Conservation (phyloP, 2,888 invertebrate genomes). For the Empis stercorea region DNA sequence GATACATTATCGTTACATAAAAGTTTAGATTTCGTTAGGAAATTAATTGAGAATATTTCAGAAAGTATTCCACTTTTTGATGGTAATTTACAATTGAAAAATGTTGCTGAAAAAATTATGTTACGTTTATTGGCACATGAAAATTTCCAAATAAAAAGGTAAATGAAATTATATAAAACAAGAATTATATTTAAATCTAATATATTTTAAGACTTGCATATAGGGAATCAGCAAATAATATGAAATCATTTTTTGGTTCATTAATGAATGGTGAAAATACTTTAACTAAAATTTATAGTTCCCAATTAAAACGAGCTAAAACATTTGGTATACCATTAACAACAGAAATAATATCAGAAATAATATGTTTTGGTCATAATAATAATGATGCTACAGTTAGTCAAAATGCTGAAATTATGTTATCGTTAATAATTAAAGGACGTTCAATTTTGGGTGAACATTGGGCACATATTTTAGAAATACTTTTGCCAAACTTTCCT, state of each 20-base stretch:
- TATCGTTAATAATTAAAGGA: constrained; percentile 25
- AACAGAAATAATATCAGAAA: constrained; percentile 20
- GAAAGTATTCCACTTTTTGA: constrained; percentile 18
- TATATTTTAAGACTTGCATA: constrained; percentile 13
- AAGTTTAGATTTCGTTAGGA: constrained; percentile 20
- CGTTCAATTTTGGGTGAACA: constrained; percentile 16
- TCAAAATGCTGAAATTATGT: constrained; percentile 21
- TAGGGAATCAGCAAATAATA: constrained; percentile 17
- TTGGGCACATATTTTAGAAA: constrained; percentile 18
- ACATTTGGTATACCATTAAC: constrained; percentile 28
- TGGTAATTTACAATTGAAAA: constrained; percentile 15
- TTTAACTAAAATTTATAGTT: constrained; percentile 16
- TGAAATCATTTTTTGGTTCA: constrained; percentile 24
- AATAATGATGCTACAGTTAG: constrained; percentile 12
- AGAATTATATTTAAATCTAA: too few species aligned
- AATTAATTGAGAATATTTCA: constrained; percentile 20
- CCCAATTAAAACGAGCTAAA: constrained; percentile 14
- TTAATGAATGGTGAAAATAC: constrained; percentile 24
- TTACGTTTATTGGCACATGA: constrained; percentile 21
- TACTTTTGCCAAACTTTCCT: constrained; percentile 23
- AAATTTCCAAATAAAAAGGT: constrained; percentile 16
- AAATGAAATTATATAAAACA: not conserved
- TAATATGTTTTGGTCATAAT: constrained; percentile 19
- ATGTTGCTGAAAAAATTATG: constrained; percentile 20
- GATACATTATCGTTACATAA: constrained; percentile 22